Conservation (phyloP, 2,888 invertebrate species). For the Teinopalpus imperialis region DNA sequence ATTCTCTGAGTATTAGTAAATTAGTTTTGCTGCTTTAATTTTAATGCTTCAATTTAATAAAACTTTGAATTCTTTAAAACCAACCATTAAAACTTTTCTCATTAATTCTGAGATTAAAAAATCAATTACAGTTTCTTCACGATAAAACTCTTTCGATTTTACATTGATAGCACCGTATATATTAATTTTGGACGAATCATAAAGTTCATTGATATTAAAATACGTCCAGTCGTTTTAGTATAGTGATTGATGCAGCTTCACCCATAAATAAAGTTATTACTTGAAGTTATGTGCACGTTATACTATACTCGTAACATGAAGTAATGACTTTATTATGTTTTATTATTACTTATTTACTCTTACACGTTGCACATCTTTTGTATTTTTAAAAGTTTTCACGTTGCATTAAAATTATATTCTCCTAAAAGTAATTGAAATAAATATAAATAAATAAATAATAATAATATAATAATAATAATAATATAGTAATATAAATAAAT, state of each 20-base stretch:
- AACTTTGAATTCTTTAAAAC: constrained; percentile 9
- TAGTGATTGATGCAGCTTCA: constrained; percentile 36
- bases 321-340: too few relatives aligned
- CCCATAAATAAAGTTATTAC: constrained; percentile 28
- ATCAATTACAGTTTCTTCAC: constrained; percentile 27
- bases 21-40: too few relatives aligned
- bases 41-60: constrained; percentile 12
- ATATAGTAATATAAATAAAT: too few relatives aligned
- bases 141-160: constrained; percentile 29
- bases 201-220: constrained; percentile 39
- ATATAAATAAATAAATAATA: too few relatives aligned
- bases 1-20: too few relatives aligned
- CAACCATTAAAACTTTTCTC: constrained; percentile 18
- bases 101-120: constrained; percentile 23
- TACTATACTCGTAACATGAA: too few relatives aligned
- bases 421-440: too few relatives aligned
- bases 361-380: too few relatives aligned
- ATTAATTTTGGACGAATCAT: constrained; percentile 35
- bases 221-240: constrained; percentile 36
- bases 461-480: too few relatives aligned
- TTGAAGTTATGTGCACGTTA: constrained; percentile 3
- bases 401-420: too few relatives aligned
- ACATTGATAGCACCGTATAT: constrained; percentile 37
- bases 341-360: too few relatives aligned
- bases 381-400: too few relatives aligned